These are phyloP conservation scores for Mionectes olivaceus DNA, from an alignment of 2,797 vertebrate genomes.

Conservation along the genomic window DNA sequence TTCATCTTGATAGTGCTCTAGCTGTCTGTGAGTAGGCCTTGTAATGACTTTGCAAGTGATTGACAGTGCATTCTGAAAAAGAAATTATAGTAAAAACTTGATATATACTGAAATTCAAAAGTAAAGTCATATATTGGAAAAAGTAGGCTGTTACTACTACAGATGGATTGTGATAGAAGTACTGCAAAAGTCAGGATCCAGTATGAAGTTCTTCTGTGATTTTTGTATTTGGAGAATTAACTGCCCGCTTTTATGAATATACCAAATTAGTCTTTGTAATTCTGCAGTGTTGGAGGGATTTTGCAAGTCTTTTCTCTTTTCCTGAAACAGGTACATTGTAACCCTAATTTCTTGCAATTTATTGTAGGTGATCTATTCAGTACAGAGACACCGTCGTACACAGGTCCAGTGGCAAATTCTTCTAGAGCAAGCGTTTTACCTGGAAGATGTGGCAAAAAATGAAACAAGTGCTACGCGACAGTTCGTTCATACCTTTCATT, in stretches of 20 bases:
- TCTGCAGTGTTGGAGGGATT: neutral
- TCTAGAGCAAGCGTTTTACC: conserved; percentile 92
- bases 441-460: conserved; percentile 96
- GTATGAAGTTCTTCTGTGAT: neutral
- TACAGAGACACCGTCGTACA: conserved; percentile 93
- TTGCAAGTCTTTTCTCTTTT: neutral
- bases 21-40: neutral
- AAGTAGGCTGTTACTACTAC: neutral
- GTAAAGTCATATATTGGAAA: neutral
- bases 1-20: neutral
- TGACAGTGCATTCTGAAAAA: neutral
- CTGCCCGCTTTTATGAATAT: neutral
- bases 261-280: neutral
- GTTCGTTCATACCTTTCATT: conserved; percentile 92
- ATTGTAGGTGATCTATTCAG: conserved; percentile 92
- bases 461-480: conserved; percentile 89
- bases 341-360: neutral
- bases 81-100: neutral
- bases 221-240: neutral
- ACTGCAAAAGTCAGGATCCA: neutral
- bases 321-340: neutral
- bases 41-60: neutral
- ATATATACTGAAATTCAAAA: neutral
- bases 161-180: neutral
- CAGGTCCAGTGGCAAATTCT: conserved; percentile 96